A percentile compares a stretch with the other conserved stretches of the same genome.
Evolutionary conservation across 2,888 invertebrate genomes (phyloP).

Genomic region (Parelbella ahira): DNA sequence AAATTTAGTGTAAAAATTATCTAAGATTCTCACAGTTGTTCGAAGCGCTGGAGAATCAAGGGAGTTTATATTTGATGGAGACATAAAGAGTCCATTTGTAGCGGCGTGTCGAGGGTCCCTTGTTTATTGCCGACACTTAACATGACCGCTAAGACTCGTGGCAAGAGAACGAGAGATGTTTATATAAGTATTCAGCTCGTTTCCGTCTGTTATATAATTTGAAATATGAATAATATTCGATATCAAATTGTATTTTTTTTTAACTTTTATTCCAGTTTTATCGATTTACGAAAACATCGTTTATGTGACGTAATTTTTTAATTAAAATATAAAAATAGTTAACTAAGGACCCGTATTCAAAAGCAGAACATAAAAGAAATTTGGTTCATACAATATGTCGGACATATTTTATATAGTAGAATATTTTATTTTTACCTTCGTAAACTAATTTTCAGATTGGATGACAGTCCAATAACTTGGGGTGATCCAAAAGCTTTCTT

Average conservation of each 20-base stretch:
- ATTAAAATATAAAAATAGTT: too few species aligned
- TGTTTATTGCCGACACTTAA: slow-evolving; percentile 64
- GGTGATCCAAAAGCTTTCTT: slow-evolving; percentile 35
- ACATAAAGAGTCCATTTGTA: slow-evolving; percentile 63
- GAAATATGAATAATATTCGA: too few species aligned
- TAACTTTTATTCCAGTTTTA: too few species aligned
- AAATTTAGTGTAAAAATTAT: too few species aligned
- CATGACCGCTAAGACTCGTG: slow-evolving; percentile 47
- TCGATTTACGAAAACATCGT: too few species aligned
- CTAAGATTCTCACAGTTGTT: slow-evolving; percentile 17
- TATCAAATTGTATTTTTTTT: too few species aligned
- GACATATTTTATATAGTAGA: neutral
- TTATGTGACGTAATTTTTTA: too few species aligned
- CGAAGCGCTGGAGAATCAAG: slow-evolving; percentile 36
- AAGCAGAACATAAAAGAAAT: too few species aligned
- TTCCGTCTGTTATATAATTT: too few species aligned
- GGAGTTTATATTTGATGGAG: slow-evolving; percentile 51
- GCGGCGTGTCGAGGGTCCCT: slow-evolving; percentile 48
- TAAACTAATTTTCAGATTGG: slow-evolving; percentile 68
- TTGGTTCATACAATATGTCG: too few species aligned
- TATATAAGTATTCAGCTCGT: slow-evolving; percentile 7
- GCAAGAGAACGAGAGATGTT: slow-evolving; percentile 28
- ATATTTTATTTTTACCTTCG: too few species aligned
- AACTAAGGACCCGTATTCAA: too few species aligned
- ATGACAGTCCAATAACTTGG: slow-evolving; percentile 49